Evolutionary conservation across 2,113 vertebrate genomes (phyloP).

Genomic region (Hippocampus comes): DNA sequence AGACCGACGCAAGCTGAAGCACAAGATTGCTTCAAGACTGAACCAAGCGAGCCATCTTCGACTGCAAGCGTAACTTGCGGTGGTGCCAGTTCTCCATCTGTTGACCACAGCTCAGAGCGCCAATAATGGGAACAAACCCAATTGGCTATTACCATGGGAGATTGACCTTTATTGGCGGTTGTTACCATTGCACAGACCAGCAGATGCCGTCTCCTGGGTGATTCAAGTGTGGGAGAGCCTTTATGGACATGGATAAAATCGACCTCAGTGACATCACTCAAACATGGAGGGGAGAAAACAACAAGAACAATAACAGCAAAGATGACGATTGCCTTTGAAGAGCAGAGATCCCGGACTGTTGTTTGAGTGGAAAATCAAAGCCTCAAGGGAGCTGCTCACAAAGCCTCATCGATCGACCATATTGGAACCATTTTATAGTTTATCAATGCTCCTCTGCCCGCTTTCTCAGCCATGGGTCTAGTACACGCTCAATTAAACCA

Average conservation of each 20-base stretch:
- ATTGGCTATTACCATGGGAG: slow-evolving; percentile 66
- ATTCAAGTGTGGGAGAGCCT: slow-evolving; percentile 68
- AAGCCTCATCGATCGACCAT: slow-evolving; percentile 68
- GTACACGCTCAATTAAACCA: slow-evolving; percentile 67
- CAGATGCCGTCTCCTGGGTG: slow-evolving; percentile 58
- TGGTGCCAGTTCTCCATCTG: slow-evolving; percentile 62
- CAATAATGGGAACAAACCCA: slow-evolving; percentile 71
- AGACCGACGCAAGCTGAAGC: slow-evolving; percentile 32
- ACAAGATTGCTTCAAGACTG: slow-evolving; percentile 25
- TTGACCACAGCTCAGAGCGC: slow-evolving; percentile 64
- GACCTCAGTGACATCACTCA: slow-evolving; percentile 68
- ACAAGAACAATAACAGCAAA: slow-evolving; percentile 64
- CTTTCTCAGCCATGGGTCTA: slow-evolving; percentile 56
- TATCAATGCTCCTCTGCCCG: slow-evolving; percentile 70
- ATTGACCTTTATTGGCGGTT: slow-evolving; percentile 70
- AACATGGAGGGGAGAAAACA: slow-evolving; percentile 39
- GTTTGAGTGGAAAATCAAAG: slow-evolving; percentile 72
- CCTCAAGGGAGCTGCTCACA: slow-evolving; percentile 59
- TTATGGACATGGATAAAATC: slow-evolving; percentile 66
- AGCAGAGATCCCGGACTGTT: slow-evolving; percentile 64
- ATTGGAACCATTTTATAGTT: slow-evolving; percentile 76
- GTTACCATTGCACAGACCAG: slow-evolving; percentile 57
- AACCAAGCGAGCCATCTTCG: slow-evolving; percentile 24
- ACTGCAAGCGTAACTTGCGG: slow-evolving; percentile 41
- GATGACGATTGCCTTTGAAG: slow-evolving; percentile 70